phyloP scores from a whole-genome alignment of 2,888 invertebrate species.

The Charanyca ferruginea region DNA sequence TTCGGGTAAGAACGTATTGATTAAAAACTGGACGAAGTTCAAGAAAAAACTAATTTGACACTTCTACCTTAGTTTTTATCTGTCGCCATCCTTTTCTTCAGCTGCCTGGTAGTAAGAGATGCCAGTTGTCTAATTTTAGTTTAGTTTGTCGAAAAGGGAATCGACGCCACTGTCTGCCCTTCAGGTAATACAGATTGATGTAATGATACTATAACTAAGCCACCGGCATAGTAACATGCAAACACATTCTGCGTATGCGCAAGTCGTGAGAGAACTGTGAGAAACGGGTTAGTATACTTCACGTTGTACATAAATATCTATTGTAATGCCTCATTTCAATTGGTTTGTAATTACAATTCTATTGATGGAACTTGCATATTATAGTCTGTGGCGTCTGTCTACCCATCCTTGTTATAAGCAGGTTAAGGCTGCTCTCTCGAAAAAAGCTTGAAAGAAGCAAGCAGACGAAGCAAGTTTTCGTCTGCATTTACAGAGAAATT shows the following conservation, averaged over 20 bases:
- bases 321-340: conserved; percentile 45
- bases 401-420: conserved; percentile 5
- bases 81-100: no score
- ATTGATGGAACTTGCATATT: conserved; percentile 20
- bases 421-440: no score
- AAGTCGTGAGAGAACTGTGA: conserved; percentile 48
- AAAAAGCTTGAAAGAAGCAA: no score
- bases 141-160: no score
- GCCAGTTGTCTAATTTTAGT: no score
- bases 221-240: conserved; percentile 42
- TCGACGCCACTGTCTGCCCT: neutral
- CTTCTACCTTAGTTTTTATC: no score
- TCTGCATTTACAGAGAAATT: no score
- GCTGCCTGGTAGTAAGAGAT: no score
- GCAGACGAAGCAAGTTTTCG: no score
- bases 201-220: neutral
- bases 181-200: neutral
- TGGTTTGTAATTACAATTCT: conserved; percentile 48
- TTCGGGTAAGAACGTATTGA: no score
- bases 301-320: conserved; percentile 47
- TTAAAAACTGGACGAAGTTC: no score
- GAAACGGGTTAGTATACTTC: conserved; percentile 51
- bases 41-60: no score
- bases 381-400: neutral
- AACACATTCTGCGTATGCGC: conserved; percentile 17